Evolutionary conservation across 2,888 invertebrate species (phyloP).

Genomic region (Notodonta ziczac): DNA sequence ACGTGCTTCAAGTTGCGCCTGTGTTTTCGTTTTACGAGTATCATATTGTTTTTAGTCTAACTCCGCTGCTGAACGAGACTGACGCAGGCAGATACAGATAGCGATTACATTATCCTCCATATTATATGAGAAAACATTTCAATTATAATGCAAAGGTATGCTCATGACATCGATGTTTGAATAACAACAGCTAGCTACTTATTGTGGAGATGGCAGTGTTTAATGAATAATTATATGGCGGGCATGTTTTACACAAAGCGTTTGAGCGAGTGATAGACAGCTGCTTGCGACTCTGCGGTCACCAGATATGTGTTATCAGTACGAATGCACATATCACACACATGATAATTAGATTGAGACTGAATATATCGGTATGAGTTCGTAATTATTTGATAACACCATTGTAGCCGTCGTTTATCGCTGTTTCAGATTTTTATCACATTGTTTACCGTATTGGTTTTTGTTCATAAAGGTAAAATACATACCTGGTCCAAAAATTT

Average conservation of each 20-base stretch:
- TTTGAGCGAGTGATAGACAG: constrained; percentile 48
- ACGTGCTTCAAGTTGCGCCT: constrained; percentile 32
- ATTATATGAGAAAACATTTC: constrained; percentile 7
- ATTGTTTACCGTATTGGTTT: constrained; percentile 2
- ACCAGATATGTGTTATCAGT: constrained; percentile 57
- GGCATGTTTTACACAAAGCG: constrained; percentile 32
- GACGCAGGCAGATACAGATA: constrained; percentile 26
- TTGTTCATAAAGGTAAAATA: not conserved
- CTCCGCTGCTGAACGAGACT: constrained; percentile 15
- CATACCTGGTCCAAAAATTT: not conserved
- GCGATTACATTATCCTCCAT: constrained; percentile 16
- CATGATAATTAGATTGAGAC: constrained; percentile 48
- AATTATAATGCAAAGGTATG: constrained; percentile 13
- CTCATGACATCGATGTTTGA: constrained; percentile 39
- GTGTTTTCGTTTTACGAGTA: constrained; percentile 35
- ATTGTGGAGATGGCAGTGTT: constrained; percentile 33
- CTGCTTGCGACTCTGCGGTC: constrained; percentile 48
- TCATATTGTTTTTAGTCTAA: constrained; percentile 21
- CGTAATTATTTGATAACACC: constrained; percentile 40
- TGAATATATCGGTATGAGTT: constrained; percentile 36
- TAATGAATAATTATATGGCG: constrained; percentile 35
- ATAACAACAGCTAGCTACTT: constrained; percentile 21
- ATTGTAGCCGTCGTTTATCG: constrained; percentile 9
- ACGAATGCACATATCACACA: constrained; percentile 46
- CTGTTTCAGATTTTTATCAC: not conserved